Evolutionary conservation across 2,797 vertebrate species (phyloP), one percentile per base, ranked within the genome.

Genomic region (Alectoris magna): DNA sequence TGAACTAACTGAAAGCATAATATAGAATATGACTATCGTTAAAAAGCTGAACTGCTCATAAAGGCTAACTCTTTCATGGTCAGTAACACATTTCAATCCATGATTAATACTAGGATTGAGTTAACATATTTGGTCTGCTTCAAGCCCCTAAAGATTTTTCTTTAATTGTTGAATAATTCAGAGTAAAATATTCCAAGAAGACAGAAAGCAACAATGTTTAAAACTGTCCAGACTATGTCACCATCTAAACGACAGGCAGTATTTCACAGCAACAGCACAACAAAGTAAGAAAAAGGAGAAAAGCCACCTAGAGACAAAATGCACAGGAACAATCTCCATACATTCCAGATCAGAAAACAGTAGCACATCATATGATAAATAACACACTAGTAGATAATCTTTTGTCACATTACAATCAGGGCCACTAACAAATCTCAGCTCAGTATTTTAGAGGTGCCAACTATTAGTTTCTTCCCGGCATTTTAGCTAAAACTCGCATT

Each of bases 311-410:
- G 29, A 36, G 46, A 87, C 48, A 79, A 84, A 72, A 70, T 1
- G 0, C 11, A 29, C 0, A 1, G 41, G 26, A 66, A 64, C 62
- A 76, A 67, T 27, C 15, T 67, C 64, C 43, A 41, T 63, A 82
- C 9, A 9, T 22, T 71, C 31, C 14, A 53, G 22, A 15, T 51
- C 29, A 67, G 56, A 62, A 70, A 64, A 55, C 23, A 78, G n/a
- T 2, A 91, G 59, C 1, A 0, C 14, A 38, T 4, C 6, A 1
- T 26, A 85, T 6, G 23, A 14, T 14, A 49, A 7, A 6, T 51
- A 51, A 51, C n/a, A 79, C 29, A 26, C 11, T 16, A 75, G 17
- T 68, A 68, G 24, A 49, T 17, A 22, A 48, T 8, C 7, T 85
- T 92, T 48, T 51, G 64, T 36, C 29, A 69, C 10, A 11, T n/a